Percentiles rank a stretch among this genome's conserved stretches.
Evolutionary conservation across 2,113 vertebrate species (phyloP).

Genomic region (Hemicordylus capensis): DNA sequence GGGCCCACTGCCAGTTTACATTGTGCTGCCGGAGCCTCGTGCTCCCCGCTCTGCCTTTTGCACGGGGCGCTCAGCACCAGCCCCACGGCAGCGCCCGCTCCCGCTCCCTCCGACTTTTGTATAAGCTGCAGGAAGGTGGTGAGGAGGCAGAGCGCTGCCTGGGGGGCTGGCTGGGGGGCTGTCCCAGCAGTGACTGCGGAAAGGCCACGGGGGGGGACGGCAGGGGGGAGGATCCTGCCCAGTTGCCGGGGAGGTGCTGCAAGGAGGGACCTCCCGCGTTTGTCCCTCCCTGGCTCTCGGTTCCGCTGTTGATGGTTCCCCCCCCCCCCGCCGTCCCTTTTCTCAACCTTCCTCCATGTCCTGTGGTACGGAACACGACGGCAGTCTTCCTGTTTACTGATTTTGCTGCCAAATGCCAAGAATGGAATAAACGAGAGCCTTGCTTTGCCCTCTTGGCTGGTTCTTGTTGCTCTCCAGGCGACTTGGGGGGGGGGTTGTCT

Average conservation of each 20-base stretch:
- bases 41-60: neutral
- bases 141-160: no score
- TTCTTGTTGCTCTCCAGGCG: neutral
- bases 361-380: fast-evolving
- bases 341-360: neutral
- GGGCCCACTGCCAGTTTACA: neutral
- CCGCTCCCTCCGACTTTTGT: neutral
- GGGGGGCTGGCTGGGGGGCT: neutral
- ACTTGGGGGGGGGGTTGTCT: neutral
- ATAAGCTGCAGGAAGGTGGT: neutral
- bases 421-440: conserved; percentile 52
- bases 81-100: neutral
- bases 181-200: no score
- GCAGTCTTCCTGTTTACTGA: neutral
- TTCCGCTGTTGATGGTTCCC: no score
- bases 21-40: neutral
- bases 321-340: no score
- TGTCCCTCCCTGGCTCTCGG: neutral
- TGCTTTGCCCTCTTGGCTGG: conserved; percentile 31
- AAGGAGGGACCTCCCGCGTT: neutral
- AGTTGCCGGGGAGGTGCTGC: neutral
- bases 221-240: neutral
- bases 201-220: no score
- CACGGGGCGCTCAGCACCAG: no score
- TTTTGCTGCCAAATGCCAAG: conserved; percentile 44